Evolutionary conservation across 92 coral and sea anemone species (phyloP).

Genomic region (Parazoanthus swiftii): DNA sequence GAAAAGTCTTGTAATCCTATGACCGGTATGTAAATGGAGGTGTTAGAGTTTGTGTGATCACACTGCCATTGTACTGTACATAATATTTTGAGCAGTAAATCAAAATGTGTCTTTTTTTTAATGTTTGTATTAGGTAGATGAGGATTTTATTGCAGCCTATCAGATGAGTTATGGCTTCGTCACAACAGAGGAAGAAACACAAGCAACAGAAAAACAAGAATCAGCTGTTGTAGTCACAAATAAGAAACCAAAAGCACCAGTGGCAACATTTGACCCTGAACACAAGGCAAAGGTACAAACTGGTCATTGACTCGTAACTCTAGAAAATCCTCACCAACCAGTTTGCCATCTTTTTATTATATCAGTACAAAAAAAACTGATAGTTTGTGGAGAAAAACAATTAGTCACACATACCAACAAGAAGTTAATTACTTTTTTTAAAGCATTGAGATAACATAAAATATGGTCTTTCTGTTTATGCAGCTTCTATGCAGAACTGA

Average conservation of each 20-base stretch:
- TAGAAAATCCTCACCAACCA: not conserved
- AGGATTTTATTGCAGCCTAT: constrained; percentile 92
- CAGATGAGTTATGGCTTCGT: constrained; percentile 93
- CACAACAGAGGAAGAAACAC: constrained; percentile 40
- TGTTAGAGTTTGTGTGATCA: too few species aligned
- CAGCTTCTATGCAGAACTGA: too few species aligned
- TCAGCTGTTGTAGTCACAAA: not conserved
- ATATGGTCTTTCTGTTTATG: too few species aligned
- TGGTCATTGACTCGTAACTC: not conserved
- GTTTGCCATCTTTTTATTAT: not conserved
- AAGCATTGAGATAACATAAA: too few species aligned
- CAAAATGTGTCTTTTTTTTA: not conserved
- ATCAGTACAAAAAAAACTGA: not conserved
- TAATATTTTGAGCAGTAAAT: too few species aligned
- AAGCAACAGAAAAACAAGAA: not conserved
- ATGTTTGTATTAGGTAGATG: constrained; percentile 70
- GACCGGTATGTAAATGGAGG: too few species aligned
- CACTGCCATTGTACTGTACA: too few species aligned
- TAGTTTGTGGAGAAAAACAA: too few species aligned
- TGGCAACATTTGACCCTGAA: constrained; percentile 34
- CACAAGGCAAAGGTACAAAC: constrained; percentile 29
- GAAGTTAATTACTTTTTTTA: too few species aligned
- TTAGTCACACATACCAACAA: too few species aligned
- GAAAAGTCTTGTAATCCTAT: too few species aligned
- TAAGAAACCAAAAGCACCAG: not conserved